A percentile compares a stretch with the other conserved stretches of the same genome.
phyloP scores from a whole-genome alignment of 2,113 vertebrate genomes.

The human (Homo sapiens) region DNA sequence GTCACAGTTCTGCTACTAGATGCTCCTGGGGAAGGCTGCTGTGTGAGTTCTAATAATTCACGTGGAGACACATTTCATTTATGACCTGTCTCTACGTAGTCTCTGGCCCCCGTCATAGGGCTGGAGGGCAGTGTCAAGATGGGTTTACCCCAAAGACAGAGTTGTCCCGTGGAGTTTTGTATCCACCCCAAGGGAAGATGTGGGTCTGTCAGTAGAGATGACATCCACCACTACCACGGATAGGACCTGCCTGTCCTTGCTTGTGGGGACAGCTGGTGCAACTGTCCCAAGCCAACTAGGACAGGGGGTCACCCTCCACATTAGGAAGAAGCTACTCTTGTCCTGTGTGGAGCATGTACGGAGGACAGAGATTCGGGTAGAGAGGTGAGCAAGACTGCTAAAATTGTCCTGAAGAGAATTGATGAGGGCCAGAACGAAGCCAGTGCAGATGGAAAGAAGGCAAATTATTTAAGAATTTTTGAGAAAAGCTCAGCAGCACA shows the following conservation, averaged over 20 bases:
- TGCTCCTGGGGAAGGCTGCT: not conserved
- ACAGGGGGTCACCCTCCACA: accelerated
- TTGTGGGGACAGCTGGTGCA: not conserved
- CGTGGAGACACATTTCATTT: not conserved
- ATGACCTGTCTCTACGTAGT: not conserved
- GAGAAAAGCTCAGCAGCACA: not conserved
- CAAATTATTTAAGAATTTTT: not conserved
- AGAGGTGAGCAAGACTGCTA: not conserved
- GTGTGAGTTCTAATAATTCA: not conserved
- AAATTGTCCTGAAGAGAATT: not conserved
- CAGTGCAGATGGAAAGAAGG: too few species aligned
- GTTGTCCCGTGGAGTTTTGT: not conserved
- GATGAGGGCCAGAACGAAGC: not conserved
- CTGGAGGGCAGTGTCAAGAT: not conserved
- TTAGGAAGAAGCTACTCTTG: not conserved
- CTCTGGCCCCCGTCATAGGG: accelerated
- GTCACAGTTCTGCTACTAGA: too few species aligned
- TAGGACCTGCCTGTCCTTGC: not conserved
- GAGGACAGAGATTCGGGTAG: not conserved
- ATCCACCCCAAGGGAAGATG: not conserved
- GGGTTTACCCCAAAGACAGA: not conserved
- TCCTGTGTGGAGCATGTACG: not conserved
- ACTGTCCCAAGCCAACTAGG: not conserved
- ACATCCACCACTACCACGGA: accelerated
- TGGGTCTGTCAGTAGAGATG: not conserved